phyloP scores from a whole-genome alignment of 1,140 invertebrate genomes.

The Mercenaria mercenaria region DNA sequence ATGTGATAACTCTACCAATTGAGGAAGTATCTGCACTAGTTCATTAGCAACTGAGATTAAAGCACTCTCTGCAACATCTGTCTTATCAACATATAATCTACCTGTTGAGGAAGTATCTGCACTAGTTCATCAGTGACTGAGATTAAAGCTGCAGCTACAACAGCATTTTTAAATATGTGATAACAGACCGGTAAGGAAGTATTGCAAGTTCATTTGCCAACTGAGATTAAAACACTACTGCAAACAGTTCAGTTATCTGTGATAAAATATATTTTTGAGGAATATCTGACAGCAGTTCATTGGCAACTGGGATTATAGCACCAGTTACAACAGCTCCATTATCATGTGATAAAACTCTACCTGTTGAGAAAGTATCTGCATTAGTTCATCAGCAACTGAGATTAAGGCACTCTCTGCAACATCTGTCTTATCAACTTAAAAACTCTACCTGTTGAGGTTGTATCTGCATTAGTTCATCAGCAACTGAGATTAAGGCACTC shows the following conservation, averaged over 20 bases:
- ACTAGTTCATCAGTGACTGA: conserved; percentile 92
- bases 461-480: conserved; percentile 88
- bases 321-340: too few species aligned
- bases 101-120: conserved; percentile 85
- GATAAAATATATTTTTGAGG: too few species aligned
- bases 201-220: too few species aligned
- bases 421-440: conserved; percentile 97
- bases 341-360: too few species aligned
- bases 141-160: conserved; percentile 95
- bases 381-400: conserved; percentile 92
- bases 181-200: too few species aligned
- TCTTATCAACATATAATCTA: conserved; percentile 98
- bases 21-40: conserved; percentile 87
- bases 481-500: conserved; percentile 94
- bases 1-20: too few species aligned
- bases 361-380: conserved; percentile 85
- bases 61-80: conserved; percentile 96
- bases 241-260: too few species aligned
- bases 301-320: too few species aligned
- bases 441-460: conserved; percentile 88
- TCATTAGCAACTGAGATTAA: conserved; percentile 93
- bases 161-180: too few species aligned
- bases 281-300: too few species aligned
- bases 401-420: conserved; percentile 96
- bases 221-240: too few species aligned